These are phyloP conservation scores for Himalopsyche kuldschensis DNA, from an alignment of 2,888 invertebrate species.

Conservation along the genomic window DNA sequence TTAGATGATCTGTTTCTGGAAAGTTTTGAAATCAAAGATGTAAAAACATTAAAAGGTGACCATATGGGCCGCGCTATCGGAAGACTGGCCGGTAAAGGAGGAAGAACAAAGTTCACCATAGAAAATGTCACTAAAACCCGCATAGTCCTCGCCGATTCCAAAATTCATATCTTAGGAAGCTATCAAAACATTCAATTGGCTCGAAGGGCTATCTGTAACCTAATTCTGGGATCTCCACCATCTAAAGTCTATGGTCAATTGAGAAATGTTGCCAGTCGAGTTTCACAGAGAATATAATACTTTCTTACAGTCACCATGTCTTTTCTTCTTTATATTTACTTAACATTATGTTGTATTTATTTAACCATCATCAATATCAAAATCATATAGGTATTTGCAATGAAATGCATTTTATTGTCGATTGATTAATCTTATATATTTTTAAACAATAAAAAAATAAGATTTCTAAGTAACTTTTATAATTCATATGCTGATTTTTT, in stretches of 20 bases:
- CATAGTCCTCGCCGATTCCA: slow-evolving; percentile 94
- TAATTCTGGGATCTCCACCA: slow-evolving; percentile 95
- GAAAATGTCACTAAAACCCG: slow-evolving; percentile 99
- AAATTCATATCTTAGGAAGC: slow-evolving; percentile 96
- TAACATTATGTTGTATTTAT: too few relatives aligned
- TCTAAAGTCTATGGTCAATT: slow-evolving; percentile 97
- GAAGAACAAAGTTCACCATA: slow-evolving; percentile 95
- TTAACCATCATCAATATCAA: too few relatives aligned
- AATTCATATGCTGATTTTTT: too few relatives aligned
- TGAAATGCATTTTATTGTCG: too few relatives aligned
- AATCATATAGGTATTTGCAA: too few relatives aligned
- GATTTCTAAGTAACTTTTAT: too few relatives aligned
- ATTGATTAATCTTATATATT: too few relatives aligned
- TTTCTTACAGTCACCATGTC: neutral
- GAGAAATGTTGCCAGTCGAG: slow-evolving; percentile 79
- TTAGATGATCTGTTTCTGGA: slow-evolving; percentile 97
- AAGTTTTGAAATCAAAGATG: slow-evolving; percentile 95
- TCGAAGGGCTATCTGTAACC: slow-evolving; percentile 90
- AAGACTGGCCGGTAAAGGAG: slow-evolving; percentile 96
- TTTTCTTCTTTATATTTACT: neutral
- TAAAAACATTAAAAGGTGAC: slow-evolving; percentile 93
- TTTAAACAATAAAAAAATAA: too few relatives aligned
- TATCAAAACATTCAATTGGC: slow-evolving; percentile 96
- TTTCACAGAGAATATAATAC: slow-evolving; percentile 76
- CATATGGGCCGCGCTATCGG: slow-evolving; percentile 95